Base-by-base conservation (phyloP, 2,888 invertebrate genomes). In the Helicoverpa assulta region DNA sequence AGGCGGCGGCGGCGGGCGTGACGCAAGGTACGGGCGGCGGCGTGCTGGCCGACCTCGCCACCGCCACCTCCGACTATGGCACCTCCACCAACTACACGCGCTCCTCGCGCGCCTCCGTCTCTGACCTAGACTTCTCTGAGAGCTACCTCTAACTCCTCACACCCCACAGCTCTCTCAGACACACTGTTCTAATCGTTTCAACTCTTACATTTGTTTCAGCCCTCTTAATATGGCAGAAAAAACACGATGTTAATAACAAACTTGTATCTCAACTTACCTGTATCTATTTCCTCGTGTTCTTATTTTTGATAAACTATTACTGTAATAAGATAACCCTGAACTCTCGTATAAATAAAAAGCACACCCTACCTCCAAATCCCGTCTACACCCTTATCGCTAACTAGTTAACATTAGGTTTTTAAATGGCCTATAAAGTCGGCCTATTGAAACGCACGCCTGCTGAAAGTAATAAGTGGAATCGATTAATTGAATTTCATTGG, bases 51-150 rank as follows among this genome's bases (percentile, higher is more conserved):
- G 98, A 97, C 95, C 97, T 97, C 88, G 97, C 97, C 88, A 98
- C 98, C 81, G 97, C 97, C 86, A 98, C 98, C 71, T 98, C 98
- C 65, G 97, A 97, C 94, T 96, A 96, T 88, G 98, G 97, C 92
- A 98, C 98, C 85, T 98, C 98, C 83, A 97, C 97, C 88, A 96
- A 97, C 91, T 97, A 97, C 94, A 98, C 98, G 83, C 97, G 98
- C 88, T 98, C 98, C 80, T 98, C 98, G 77, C 96, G 98, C 86
- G 98, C 98, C 89, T 98, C 98, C 91, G 98, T 98, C 92, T 98
- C 98, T 75, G 98, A 98, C 94, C 97, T 98, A 89, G 98, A 98
- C 92, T 98, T 98, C 93, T 98, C 98, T 80, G 98, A 98, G 92
- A 98, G 98, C 90, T 98, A 98, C 94, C 96, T 98, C 88, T 98